Base-by-base conservation (phyloP, 2,888 invertebrate genomes). In the Cephus sareptanus region DNA sequence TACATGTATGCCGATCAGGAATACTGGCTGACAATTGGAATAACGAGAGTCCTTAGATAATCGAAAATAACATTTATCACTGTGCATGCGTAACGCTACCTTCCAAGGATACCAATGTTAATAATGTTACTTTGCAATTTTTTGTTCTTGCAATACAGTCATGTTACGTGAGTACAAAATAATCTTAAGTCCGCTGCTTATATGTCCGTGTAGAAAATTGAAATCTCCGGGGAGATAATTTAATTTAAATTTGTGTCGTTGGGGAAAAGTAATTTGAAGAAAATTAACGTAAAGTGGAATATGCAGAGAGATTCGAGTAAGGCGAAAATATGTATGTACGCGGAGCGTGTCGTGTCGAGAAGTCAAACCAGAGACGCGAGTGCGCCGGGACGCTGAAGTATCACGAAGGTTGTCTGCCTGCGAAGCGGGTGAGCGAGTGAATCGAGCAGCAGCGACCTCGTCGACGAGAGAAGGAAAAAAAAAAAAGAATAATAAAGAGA, bases 331-430 rank as follows among this genome's bases (percentile, higher is more conserved):
- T 82, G 79, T 77, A 80, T 82, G 79, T 77, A 79, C 76, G 78
- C 75, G 79, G 76, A 80, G 81, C 79, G 78, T 56, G 56, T 56
- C 56, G 56, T 56, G 56, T 56, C 56, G 56, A 56, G 56, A 56
- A 56, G 56, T 56, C 56, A 56, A 56, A 56, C 78, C 71, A 33
- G 71, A 31, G 34, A 34, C 71, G 71, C 71, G 31, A 34, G 31
- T 70, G 31, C 71, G 77, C 83, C 82, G 82, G 83, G 84, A 82
- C 81, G 82, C 81, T 83, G 76, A 82, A 84, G 85, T 83, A 85
- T 56, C 70, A 83, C 77, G 89, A 90, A 90, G 90, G 90, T 89
- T 90, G 89, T 90, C 89, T 89, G 88, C 86, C 83, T 84, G 84
- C 85, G 87, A 75, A 69, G 75, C 78, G 78, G 68, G 78, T 85